A percentile compares a stretch with the other conserved stretches of the same genome.
Evolutionary conservation across 2,888 invertebrate genomes (phyloP).

Genomic region (Eupithecia pulchellata): DNA sequence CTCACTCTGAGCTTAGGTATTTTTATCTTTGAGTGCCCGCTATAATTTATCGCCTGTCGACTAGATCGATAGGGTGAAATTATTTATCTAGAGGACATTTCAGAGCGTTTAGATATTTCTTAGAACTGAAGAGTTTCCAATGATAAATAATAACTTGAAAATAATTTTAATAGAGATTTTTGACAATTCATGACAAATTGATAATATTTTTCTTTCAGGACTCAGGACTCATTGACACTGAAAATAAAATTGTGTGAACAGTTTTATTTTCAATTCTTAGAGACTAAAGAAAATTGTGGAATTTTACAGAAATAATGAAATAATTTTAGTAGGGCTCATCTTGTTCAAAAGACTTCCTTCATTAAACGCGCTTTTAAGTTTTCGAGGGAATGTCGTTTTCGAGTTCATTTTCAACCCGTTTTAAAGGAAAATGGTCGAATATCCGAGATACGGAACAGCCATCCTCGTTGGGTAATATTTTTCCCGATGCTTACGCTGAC

Average conservation of each 20-base stretch:
- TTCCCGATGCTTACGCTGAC: constrained; percentile 15
- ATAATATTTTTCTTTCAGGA: neutral
- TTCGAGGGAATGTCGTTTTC: neutral
- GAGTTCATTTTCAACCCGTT: neutral
- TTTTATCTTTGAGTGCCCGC: constrained; percentile 40
- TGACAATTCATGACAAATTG: neutral
- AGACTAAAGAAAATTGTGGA: neutral
- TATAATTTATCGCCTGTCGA: constrained; percentile 46
- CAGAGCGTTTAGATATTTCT: constrained; percentile 24
- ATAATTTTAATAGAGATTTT: neutral
- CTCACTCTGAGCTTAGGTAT: constrained; percentile 41
- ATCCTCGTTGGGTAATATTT: constrained; percentile 12
- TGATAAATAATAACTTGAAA: neutral
- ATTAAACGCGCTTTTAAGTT: neutral
- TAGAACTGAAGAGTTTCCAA: constrained; percentile 18
- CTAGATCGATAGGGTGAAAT: constrained; percentile 44
- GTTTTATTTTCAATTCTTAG: neutral
- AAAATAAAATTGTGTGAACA: too few relatives aligned
- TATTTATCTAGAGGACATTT: constrained; percentile 34
- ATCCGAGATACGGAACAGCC: neutral
- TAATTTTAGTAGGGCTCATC: neutral
- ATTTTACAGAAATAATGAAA: neutral
- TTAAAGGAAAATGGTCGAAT: neutral
- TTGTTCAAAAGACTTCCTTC: neutral
- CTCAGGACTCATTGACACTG: too few relatives aligned